Evolutionary conservation across 2,888 invertebrate species (phyloP), one percentile per base, ranked within the genome.

Genomic region (Cecidostiba fungosa): DNA sequence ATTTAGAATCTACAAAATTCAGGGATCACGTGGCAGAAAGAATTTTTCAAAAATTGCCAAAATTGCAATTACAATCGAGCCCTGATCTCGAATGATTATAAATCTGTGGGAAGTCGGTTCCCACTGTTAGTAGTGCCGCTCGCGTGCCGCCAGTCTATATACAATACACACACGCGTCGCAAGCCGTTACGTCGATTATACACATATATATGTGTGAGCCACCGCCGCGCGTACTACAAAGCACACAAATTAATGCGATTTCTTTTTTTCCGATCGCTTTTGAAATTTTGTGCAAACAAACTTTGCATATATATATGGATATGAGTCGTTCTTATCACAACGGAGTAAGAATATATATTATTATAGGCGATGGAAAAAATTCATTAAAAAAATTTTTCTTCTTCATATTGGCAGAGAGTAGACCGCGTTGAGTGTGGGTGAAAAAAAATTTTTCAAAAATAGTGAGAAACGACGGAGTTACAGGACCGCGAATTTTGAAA

Each of bases 71-170:
- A 59, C n/a, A 47, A 78, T 62, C n/a, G 47, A 23, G n/a, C 59
- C 73, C 19, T 6, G 43, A 84, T 72, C 19, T 78, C 36, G 12
- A n/a, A 69, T 62, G 72, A 78, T 84, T 84, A 73, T 84, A 79
- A 84, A 83, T 43, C 77, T 43, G 76, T 36, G 69, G 32, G 69
- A 76, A 72, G 70, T 36, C 32, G 36, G 47, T 70, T 83, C 70
- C 29, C 43, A 74, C 81, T 73, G 43, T 54, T 10, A 14, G 14
- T 26, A 26, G 66, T 26, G 66, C 23, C 66, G 29, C 26, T 29
- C 26, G 62, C n/a, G 62, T 26, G 26, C 26, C 16, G n/a, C 5
- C n/a, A n/a, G 0, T 59, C 23, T 23, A 3, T 59, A 23, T 36
- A 19, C 5, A 10, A 29, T 32, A 32, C 66, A 6, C 39, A 19